Evolutionary conservation across 2,888 invertebrate genomes (phyloP).

Genomic region (Tipula unca): DNA sequence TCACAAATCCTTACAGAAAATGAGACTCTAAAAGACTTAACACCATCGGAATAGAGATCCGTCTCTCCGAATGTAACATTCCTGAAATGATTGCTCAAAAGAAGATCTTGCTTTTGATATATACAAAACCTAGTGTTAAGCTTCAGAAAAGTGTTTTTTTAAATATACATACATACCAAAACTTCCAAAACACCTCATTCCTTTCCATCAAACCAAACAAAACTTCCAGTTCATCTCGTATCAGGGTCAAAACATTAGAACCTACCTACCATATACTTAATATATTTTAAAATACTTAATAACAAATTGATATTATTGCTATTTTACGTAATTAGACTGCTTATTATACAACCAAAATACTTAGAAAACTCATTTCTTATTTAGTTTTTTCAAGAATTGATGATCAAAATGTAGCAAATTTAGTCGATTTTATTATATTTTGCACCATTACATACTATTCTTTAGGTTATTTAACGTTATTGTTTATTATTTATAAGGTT

Average conservation of each 20-base stretch:
- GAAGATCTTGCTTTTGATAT: background rate
- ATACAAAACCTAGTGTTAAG: background rate
- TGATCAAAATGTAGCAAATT: background rate
- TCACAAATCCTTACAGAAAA: constrained; percentile 69
- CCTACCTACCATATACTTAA: background rate
- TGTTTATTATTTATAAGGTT: background rate
- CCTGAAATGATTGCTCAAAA: background rate
- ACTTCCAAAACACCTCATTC: background rate
- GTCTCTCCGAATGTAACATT: background rate
- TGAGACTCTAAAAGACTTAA: constrained; percentile 63
- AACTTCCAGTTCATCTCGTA: background rate
- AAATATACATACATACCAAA: background rate
- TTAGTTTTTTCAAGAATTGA: background rate
- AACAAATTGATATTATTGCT: background rate
- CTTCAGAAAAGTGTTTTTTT: background rate
- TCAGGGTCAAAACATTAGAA: background rate
- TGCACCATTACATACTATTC: background rate
- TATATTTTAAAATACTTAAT: background rate
- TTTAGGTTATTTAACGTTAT: background rate
- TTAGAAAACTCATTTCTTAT: background rate
- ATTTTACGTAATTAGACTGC: constrained; percentile 4
- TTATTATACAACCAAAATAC: background rate
- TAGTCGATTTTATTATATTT: background rate
- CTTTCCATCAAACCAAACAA: background rate
- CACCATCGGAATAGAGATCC: constrained; percentile 54